Conservation (phyloP, 2,888 invertebrate species). For the Exocentrus adspersus region DNA sequence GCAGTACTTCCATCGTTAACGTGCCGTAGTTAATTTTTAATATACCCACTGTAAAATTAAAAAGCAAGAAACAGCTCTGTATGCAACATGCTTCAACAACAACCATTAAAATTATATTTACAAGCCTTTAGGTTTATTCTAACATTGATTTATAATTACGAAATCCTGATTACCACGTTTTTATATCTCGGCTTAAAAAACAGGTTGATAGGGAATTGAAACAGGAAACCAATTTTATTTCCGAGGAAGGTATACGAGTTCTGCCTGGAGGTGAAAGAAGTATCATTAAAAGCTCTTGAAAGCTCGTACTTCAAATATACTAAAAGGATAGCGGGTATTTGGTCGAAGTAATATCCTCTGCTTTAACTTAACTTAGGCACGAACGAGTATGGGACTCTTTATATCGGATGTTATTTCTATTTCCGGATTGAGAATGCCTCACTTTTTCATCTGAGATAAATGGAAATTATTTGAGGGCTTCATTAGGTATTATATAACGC, state of each 20-base stretch:
- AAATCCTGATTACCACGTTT: not conserved
- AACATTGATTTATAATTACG: not conserved
- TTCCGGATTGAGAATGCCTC: not conserved
- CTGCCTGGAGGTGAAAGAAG: not conserved
- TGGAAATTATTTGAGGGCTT: not conserved
- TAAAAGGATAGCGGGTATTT: not conserved
- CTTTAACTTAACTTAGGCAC: not conserved
- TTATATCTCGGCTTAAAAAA: not conserved
- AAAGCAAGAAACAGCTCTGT: too few species aligned
- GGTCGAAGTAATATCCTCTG: not conserved
- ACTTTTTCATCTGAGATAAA: not conserved
- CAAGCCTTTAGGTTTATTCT: not conserved
- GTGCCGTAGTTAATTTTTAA: too few species aligned
- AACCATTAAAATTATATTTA: too few species aligned
- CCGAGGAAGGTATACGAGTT: not conserved
- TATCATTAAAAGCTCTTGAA: not conserved
- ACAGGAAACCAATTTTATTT: not conserved
- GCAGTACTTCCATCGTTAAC: too few species aligned
- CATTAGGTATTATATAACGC: too few species aligned
- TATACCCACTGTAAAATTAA: too few species aligned
- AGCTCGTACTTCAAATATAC: not conserved
- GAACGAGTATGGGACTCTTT: not conserved
- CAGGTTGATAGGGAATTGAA: not conserved
- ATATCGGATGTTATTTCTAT: not conserved
- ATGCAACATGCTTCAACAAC: too few species aligned